These are phyloP conservation scores for cattle (Bos taurus) DNA, from an alignment of 2,113 vertebrate species.

Conservation along the genomic window DNA sequence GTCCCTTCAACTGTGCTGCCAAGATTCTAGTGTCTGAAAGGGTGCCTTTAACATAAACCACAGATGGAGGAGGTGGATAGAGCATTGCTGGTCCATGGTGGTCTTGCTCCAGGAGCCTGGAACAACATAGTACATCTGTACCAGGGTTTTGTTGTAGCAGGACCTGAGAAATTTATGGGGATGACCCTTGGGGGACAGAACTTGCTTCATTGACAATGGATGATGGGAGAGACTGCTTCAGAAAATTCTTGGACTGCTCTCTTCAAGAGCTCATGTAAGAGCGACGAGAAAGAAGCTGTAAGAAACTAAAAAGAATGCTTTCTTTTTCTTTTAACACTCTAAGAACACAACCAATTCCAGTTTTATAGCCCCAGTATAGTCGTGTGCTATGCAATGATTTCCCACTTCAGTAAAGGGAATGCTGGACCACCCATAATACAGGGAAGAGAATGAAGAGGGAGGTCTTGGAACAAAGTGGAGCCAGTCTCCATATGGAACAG, in stretches of 20 bases:
- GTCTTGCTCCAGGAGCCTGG: neutral
- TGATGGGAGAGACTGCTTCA: neutral
- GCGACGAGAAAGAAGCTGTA: neutral
- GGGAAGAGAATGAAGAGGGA: neutral
- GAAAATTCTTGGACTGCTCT: neutral
- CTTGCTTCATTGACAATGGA: neutral
- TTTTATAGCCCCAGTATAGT: neutral
- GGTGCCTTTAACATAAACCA: neutral
- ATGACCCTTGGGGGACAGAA: neutral
- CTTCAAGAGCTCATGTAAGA: neutral
- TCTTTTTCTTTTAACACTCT: neutral
- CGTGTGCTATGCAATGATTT: neutral
- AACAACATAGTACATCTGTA: rapidly evolving
- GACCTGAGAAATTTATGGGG: neutral
- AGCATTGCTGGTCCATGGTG: neutral
- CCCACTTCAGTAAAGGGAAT: neutral
- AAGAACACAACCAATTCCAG: neutral
- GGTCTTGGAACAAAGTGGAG: neutral
- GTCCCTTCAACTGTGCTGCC: neutral
- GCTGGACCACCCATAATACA: neutral
- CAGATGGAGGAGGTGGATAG: neutral
- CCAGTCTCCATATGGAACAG: neutral
- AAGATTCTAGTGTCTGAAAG: slow-evolving; percentile 3
- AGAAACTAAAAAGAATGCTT: neutral
- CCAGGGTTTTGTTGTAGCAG: neutral